A percentile compares a stretch with the other conserved stretches of the same genome.
These are phyloP conservation scores for Hirtodrosophila alboralis DNA, from an alignment of 2,888 invertebrate genomes.

Conservation along the genomic window DNA sequence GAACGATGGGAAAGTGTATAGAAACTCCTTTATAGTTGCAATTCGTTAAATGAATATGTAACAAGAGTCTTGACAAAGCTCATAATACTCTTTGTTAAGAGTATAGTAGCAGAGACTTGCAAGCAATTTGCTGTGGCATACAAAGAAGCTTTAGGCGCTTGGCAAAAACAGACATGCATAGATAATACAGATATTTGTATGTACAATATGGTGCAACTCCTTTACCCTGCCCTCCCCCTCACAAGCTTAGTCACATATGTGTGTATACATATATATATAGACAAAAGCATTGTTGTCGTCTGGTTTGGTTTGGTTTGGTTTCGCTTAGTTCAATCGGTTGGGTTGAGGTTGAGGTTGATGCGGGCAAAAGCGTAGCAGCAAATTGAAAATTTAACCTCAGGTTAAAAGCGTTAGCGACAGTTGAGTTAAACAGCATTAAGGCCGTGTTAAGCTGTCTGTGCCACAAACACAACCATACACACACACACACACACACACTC, in stretches of 20 bases:
- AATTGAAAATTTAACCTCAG: conserved; percentile 79
- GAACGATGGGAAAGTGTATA: too few relatives aligned
- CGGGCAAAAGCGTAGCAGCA: conserved; percentile 59
- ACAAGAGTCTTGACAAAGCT: conserved; percentile 7
- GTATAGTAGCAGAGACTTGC: conserved; percentile 54
- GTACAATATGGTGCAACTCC: conserved; percentile 2
- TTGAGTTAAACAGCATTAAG: conserved; percentile 77
- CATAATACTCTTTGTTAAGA: conserved; percentile 23
- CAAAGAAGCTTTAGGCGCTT: conserved; percentile 62
- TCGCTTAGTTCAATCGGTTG: not conserved
- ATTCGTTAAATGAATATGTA: too few relatives aligned
- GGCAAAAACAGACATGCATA: conserved; percentile 50
- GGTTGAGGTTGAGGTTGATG: conserved; percentile 1
- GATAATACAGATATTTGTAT: conserved; percentile 43
- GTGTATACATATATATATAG: too few relatives aligned
- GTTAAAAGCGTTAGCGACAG: conserved; percentile 78
- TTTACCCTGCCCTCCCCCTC: not conserved
- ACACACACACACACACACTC: conserved; percentile 33
- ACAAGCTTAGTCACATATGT: conserved; percentile 15
- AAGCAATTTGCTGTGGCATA: conserved; percentile 64
- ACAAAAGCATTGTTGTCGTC: conserved; percentile 50
- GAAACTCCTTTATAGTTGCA: too few relatives aligned
- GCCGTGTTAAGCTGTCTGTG: conserved; percentile 74
- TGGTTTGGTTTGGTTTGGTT: conserved; percentile 28
- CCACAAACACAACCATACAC: conserved; percentile 34